These are phyloP conservation scores for Pachyuromys duprasi DNA, from an alignment of 2,797 vertebrate genomes.

Conservation along the genomic window DNA sequence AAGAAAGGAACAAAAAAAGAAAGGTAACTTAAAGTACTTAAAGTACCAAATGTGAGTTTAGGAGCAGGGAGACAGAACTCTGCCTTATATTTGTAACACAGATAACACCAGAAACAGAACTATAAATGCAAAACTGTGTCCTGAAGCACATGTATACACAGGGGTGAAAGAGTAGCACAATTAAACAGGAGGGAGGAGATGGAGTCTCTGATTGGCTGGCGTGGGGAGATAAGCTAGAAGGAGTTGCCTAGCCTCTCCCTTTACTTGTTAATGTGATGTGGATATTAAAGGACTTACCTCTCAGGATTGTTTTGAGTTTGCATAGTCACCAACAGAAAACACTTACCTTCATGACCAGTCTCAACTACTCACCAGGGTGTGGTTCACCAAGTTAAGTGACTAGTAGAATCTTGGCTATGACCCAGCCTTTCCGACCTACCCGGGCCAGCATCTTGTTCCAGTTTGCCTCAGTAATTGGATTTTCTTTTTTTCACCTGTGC, in stretches of 20 bases:
- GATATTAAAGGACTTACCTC: neutral
- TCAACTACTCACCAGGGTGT: neutral
- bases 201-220: neutral
- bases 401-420: neutral
- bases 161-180: neutral
- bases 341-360: neutral
- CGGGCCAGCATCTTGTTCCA: neutral
- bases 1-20: too few relatives aligned
- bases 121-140: neutral
- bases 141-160: neutral
- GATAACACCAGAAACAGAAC: neutral
- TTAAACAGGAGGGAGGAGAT: too few relatives aligned
- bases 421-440: neutral
- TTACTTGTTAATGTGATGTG: neutral
- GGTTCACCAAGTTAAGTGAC: neutral
- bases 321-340: neutral
- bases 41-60: neutral
- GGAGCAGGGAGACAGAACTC: neutral
- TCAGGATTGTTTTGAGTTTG: neutral
- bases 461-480: neutral
- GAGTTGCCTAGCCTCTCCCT: constrained; percentile 35
- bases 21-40: neutral
- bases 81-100: neutral
- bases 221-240: neutral
- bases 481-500: neutral